Evolutionary conservation across 2,797 vertebrate species (phyloP), one percentile per base, ranked within the genome.

Genomic region (Scolopax bukidnonensis): DNA sequence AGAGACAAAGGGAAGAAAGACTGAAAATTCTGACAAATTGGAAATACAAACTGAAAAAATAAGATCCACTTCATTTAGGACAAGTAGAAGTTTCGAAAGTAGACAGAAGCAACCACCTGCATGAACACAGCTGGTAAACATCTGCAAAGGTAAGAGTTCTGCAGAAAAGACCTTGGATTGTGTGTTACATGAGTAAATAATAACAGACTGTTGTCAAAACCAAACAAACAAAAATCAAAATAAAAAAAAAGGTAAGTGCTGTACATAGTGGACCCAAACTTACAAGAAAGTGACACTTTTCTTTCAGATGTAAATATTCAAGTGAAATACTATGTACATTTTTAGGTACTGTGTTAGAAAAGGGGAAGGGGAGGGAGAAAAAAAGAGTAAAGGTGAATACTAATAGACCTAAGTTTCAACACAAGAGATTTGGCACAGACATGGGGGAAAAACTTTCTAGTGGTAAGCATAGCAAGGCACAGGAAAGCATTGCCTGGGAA

Each of bases 401-500:
- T 47, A 57, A 65, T 48, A 76, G 16, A 82, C 2, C 3, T 11
- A 65, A 59, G 14, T 54, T 88, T 33, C 61, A 79, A 38, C 20
- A 60, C 4, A 59, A 87, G 36, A 36, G 25, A 65, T 78, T 71
- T 90, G 50, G 15, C 65, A 75, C 14, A 87, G 32, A 57, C 27
- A 23, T 28, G 32, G 56, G 53, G 56, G 57, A 40, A 94, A 95
- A 96, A 65, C 13, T 69, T 95, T 48, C 38, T 69, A 21, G 47
- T 45, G 19, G 15, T 88, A 88, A 84, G 57, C 56, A 59, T 59
- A 88, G 63, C n/a, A 81, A 77, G 57, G 11, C 36, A 86, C 23
- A 86, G 30, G 54, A 69, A 88, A 51, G 88, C 70, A 87, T 79
- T 88, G 83, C 43, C 64, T 80, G 64, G 87, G 79, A 97, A 96